phyloP scores from a whole-genome alignment of 2,113 vertebrate genomes.

The Sinocyclocheilus rhinocerous region DNA sequence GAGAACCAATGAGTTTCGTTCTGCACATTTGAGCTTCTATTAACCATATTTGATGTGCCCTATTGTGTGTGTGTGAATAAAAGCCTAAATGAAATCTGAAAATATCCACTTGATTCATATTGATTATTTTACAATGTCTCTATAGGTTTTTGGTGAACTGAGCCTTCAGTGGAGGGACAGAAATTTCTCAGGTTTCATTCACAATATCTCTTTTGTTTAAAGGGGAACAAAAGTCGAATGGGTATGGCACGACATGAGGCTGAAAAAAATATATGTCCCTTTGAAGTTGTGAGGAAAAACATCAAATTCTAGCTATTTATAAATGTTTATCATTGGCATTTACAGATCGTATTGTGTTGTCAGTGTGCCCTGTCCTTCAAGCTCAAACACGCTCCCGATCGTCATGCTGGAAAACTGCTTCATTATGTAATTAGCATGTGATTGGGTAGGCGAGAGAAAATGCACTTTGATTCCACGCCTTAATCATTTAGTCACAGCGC shows the following conservation, averaged over 20 bases:
- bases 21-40: no score
- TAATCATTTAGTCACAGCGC: slow-evolving; percentile 48
- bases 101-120: no score
- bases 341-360: slow-evolving; percentile 19
- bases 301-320: slow-evolving; percentile 1
- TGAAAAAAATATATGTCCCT: not conserved
- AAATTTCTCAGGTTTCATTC: no score
- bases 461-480: slow-evolving; percentile 54
- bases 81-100: no score
- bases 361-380: slow-evolving; percentile 46
- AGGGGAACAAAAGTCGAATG: no score
- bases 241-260: not conserved
- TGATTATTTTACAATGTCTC: no score
- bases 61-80: no score
- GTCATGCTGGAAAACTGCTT: slow-evolving; percentile 38
- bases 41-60: no score
- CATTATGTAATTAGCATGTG: slow-evolving; percentile 55
- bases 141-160: no score
- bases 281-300: not conserved
- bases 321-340: slow-evolving; percentile 32
- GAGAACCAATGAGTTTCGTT: no score
- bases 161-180: no score
- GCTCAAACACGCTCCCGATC: slow-evolving; percentile 3
- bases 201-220: no score
- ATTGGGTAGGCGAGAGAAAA: slow-evolving; percentile 44